These are phyloP conservation scores for Solenopsis fugax DNA, from an alignment of 1,140 invertebrate genomes.

Conservation along the genomic window DNA sequence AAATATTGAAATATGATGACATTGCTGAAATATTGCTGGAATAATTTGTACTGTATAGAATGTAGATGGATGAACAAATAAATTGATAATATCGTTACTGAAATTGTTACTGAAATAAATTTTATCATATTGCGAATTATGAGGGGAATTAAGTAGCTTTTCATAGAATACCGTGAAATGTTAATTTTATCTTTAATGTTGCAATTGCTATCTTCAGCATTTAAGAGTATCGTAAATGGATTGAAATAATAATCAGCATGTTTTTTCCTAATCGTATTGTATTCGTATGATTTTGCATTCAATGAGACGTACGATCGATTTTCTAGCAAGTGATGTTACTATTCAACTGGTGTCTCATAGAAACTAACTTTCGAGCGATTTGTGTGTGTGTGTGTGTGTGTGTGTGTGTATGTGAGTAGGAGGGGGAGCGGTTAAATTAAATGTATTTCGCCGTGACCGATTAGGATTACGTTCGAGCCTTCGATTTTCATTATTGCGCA, in stretches of 20 bases:
- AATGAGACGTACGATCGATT: neutral
- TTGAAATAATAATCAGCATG: neutral
- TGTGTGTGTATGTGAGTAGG: too few species aligned
- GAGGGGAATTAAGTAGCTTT: neutral
- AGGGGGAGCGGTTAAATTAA: slow-evolving; percentile 3
- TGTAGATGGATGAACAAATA: too few species aligned
- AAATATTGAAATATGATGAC: too few species aligned
- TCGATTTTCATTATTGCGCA: neutral
- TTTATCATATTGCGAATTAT: neutral
- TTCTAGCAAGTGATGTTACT: neutral
- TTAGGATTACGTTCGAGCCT: slow-evolving; percentile 31
- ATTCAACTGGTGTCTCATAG: slow-evolving; percentile 49
- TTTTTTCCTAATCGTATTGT: neutral
- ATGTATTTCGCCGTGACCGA: neutral
- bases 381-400: too few species aligned
- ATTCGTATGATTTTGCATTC: slow-evolving; percentile 5
- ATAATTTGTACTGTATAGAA: too few species aligned
- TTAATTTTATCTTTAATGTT: neutral
- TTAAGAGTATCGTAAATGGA: neutral
- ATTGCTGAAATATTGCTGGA: too few species aligned
- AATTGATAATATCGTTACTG: too few species aligned
- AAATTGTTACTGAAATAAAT: neutral
- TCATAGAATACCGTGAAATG: neutral
- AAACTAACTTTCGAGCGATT: slow-evolving; percentile 52
- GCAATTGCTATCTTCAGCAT: neutral